Conservation (phyloP, 2,888 invertebrate genomes). For the Aphidius colemani region DNA sequence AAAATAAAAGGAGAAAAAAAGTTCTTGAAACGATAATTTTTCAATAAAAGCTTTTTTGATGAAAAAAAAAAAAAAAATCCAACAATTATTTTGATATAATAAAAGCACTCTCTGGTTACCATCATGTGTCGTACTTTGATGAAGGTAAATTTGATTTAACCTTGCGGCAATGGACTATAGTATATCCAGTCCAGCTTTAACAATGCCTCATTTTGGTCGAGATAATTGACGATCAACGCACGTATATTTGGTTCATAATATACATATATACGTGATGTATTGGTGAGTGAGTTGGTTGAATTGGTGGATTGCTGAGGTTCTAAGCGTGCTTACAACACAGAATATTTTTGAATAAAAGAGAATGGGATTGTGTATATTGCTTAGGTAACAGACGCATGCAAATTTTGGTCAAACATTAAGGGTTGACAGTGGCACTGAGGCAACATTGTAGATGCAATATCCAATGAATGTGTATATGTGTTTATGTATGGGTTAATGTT, state of each 20-base stretch:
- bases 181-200: neutral
- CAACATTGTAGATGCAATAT: conserved; percentile 31
- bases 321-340: conserved; percentile 14
- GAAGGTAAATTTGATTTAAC: no score
- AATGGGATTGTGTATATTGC: conserved; percentile 2
- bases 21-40: no score
- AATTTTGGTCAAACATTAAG: conserved; percentile 57
- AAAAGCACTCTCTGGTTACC: no score
- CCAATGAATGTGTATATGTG: neutral
- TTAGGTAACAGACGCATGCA: conserved; percentile 55
- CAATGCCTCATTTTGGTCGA: conserved; percentile 41
- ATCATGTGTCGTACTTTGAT: no score
- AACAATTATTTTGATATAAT: no score
- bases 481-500: no score
- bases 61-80: no score
- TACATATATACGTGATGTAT: conserved; percentile 17
- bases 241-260: neutral
- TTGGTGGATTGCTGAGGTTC: neutral
- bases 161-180: no score
- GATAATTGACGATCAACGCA: conserved; percentile 45
- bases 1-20: no score
- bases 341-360: neutral
- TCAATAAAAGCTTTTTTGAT: no score
- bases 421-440: conserved; percentile 41
- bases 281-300: no score